Evolutionary conservation across 2,888 invertebrate species (phyloP).

Genomic region (Agriopis leucophaearia): DNA sequence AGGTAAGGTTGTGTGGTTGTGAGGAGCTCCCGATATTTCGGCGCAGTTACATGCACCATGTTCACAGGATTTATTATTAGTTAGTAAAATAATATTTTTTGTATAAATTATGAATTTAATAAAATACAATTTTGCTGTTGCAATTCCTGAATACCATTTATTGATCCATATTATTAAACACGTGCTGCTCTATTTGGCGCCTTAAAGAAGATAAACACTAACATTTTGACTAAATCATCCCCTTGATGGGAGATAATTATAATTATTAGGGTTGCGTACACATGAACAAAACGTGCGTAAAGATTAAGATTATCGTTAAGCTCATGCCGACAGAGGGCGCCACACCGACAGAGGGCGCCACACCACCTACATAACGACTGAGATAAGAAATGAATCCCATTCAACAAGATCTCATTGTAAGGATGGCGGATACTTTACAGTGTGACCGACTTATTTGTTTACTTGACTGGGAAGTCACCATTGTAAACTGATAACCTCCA

Average conservation of each 20-base stretch:
- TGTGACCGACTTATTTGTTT: not conserved
- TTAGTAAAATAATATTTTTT: too few relatives aligned
- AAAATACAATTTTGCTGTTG: not conserved
- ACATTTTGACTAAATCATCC: conserved; percentile 11
- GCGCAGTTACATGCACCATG: too few relatives aligned
- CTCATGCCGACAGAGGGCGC: conserved; percentile 33
- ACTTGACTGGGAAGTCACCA: not conserved
- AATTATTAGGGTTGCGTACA: conserved; percentile 41
- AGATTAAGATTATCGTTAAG: conserved; percentile 39
- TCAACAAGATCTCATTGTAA: conserved; percentile 39
- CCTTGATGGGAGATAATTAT: conserved; percentile 31
- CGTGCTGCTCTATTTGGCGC: too few relatives aligned
- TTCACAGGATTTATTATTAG: too few relatives aligned
- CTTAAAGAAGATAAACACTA: too few relatives aligned
- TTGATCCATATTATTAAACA: too few relatives aligned
- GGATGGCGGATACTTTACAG: conserved; percentile 18
- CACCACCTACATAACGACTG: conserved; percentile 4
- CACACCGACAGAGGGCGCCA: conserved; percentile 34
- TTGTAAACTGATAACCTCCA: not conserved
- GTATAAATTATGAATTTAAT: too few relatives aligned
- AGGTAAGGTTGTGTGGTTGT: too few relatives aligned
- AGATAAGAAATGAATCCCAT: conserved; percentile 43
- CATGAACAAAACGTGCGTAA: conserved; percentile 41
- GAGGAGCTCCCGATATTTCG: too few relatives aligned
- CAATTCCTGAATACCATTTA: not conserved